A percentile compares a stretch with the other conserved stretches of the same genome.
Conservation (phyloP, 2,797 vertebrate genomes). For the Peromyscus melanophrys region DNA sequence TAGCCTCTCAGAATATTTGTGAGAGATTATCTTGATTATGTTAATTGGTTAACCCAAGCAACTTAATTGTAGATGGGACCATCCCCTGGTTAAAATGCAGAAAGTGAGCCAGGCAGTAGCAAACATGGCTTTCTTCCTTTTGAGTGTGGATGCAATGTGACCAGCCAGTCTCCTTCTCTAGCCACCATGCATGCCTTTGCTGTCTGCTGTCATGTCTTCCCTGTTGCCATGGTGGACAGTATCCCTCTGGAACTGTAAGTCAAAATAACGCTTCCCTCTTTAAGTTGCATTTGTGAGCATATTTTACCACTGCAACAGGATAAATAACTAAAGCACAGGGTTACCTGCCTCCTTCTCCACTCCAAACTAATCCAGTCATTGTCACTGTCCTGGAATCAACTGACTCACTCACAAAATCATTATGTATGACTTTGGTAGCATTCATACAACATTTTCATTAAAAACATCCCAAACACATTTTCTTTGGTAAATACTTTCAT, state of each 20-base stretch:
- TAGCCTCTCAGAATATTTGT: not conserved
- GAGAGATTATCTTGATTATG: not conserved
- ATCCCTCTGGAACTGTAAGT: not conserved
- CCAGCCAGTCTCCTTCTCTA: not conserved
- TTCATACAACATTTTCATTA: not conserved
- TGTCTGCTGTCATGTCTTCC: not conserved
- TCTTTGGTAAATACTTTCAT: conserved; percentile 20
- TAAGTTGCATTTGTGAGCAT: not conserved
- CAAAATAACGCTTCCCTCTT: not conserved
- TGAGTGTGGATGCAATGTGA: not conserved
- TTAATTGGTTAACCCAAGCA: not conserved
- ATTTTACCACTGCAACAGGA: not conserved
- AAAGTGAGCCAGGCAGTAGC: not conserved
- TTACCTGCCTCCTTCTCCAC: not conserved
- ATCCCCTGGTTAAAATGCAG: not conserved
- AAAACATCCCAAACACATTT: not conserved
- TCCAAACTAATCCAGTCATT: not conserved
- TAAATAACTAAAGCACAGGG: not conserved
- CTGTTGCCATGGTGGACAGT: not conserved
- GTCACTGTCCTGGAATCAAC: not conserved
- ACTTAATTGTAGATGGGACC: not conserved
- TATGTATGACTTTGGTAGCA: not conserved
- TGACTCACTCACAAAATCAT: not conserved
- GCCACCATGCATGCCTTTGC: too few species aligned
- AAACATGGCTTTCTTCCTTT: not conserved